A percentile compares a stretch with the other conserved stretches of the same genome.
Conservation (phyloP, 2,888 invertebrate species). For the Acleris sparsana region DNA sequence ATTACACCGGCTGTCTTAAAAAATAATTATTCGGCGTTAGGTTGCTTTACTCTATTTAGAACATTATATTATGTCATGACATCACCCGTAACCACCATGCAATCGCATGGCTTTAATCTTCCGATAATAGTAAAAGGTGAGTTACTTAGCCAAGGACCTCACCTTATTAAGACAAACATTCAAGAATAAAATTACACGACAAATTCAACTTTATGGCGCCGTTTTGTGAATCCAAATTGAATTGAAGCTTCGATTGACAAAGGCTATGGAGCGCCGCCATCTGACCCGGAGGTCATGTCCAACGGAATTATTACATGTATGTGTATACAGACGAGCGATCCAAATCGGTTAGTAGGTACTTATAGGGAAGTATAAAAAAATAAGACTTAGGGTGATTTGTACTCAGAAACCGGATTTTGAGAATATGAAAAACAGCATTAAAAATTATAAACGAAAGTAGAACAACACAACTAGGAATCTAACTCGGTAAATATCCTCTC, state of each 20-base stretch:
- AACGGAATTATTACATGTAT: constrained; percentile 41
- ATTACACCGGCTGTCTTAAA: no score
- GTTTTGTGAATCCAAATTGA: constrained; percentile 41
- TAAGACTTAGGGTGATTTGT: no score
- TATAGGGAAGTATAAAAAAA: no score
- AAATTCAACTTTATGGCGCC: constrained; percentile 43
- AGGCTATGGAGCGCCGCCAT: constrained; percentile 52
- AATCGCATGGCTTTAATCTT: constrained; percentile 29
- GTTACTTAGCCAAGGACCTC: constrained; percentile 48
- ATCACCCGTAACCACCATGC: constrained; percentile 24
- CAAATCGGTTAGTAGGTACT: no score
- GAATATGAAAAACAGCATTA: no score
- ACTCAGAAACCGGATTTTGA: no score
- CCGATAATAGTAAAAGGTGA: constrained; percentile 31
- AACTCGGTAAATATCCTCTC: no score
- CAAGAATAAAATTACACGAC: constrained; percentile 39
- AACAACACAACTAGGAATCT: no score
- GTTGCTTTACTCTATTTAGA: background rate
- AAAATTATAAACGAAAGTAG: no score
- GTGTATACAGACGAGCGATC: no score
- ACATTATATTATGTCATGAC: constrained; percentile 34
- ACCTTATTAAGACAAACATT: constrained; percentile 45
- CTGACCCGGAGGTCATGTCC: constrained; percentile 58
- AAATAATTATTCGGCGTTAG: no score
- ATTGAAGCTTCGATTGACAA: constrained; percentile 40